A percentile compares a stretch with the other conserved stretches of the same genome.
phyloP scores from a whole-genome alignment of 2,797 vertebrate species.

The Tinamus major region DNA sequence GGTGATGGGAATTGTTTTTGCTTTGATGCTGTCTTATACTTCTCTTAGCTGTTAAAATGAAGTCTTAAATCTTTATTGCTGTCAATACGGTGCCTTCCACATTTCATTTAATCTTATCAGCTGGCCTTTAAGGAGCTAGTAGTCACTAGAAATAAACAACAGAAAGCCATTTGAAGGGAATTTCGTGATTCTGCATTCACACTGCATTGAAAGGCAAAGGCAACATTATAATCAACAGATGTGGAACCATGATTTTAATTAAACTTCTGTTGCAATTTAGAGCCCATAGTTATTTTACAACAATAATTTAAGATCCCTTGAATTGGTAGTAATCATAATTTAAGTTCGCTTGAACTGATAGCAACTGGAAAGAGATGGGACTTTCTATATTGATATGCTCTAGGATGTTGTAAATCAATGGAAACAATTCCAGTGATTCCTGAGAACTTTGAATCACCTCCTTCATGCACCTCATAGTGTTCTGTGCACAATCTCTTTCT shows the following conservation, averaged over 20 bases:
- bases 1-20: neutral
- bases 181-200: neutral
- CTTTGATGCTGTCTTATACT: neutral
- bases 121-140: neutral
- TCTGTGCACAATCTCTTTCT: neutral
- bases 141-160: conserved; percentile 9
- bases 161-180: neutral
- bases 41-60: neutral
- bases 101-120: conserved; percentile 11
- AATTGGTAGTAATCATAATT: neutral
- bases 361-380: neutral
- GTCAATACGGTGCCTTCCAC: neutral
- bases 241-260: neutral
- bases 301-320: neutral
- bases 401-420: neutral
- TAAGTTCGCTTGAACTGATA: neutral
- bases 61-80: neutral
- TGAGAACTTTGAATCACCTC: neutral
- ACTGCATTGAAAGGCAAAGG: neutral
- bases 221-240: neutral
- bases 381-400: neutral
- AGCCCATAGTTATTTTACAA: neutral
- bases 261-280: neutral
- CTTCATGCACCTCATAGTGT: neutral
- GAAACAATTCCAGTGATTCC: neutral